These are phyloP conservation scores for Erebia ligea DNA, from an alignment of 2,888 invertebrate species.

Conservation along the genomic window DNA sequence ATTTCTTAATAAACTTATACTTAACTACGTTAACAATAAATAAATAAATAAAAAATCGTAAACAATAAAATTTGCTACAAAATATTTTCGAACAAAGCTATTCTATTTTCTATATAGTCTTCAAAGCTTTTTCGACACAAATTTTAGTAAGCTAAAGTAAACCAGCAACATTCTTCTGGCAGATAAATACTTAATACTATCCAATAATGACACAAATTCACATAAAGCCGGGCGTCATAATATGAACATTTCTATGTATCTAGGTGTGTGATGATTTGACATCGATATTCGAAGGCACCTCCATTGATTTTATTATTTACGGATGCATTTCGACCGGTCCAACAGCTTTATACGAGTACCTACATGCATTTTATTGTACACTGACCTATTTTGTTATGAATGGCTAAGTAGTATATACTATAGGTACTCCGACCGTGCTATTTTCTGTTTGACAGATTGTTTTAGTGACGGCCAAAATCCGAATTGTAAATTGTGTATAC, in stretches of 20 bases:
- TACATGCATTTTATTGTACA: slow-evolving; percentile 38
- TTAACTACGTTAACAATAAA: no score
- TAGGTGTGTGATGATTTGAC: slow-evolving; percentile 24
- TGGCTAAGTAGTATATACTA: neutral
- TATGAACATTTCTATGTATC: slow-evolving; percentile 12
- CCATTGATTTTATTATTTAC: slow-evolving; percentile 37
- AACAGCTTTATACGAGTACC: slow-evolving; percentile 39
- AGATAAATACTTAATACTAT: neutral
- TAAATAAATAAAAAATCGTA: neutral
- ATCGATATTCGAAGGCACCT: slow-evolving; percentile 35
- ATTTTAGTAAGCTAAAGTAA: neutral
- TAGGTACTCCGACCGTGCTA: neutral
- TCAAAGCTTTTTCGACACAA: neutral
- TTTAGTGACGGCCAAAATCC: no score
- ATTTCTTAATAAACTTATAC: no score
- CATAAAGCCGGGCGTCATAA: neutral
- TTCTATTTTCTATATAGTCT: neutral
- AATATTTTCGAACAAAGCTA: neutral
- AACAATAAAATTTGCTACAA: neutral
- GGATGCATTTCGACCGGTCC: slow-evolving; percentile 43
- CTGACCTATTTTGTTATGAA: neutral
- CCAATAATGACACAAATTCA: slow-evolving; percentile 12
- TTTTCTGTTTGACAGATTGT: neutral
- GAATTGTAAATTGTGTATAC: neutral
- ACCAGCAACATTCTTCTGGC: slow-evolving; percentile 12